These are phyloP conservation scores for Theropithecus gelada DNA, from an alignment of 2,113 vertebrate species.

Conservation along the genomic window DNA sequence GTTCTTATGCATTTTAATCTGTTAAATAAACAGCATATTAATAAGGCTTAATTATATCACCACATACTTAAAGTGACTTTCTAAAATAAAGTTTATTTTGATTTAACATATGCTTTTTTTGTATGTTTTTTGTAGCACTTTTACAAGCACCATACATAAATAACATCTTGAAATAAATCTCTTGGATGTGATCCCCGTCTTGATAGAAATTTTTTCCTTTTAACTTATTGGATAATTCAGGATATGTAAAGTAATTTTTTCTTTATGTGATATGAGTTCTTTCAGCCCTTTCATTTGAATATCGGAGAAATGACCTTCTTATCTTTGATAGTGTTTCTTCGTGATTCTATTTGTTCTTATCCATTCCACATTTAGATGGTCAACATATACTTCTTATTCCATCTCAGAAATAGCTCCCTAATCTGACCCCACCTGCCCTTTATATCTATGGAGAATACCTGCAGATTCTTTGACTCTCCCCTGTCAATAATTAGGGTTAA, in stretches of 20 bases:
- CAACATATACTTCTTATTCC: neutral
- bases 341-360: neutral
- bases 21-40: conserved; percentile 84
- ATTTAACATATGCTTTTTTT: conserved; percentile 71
- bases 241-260: conserved; percentile 1
- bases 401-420: neutral
- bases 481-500: neutral
- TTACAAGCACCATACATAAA: conserved; percentile 69
- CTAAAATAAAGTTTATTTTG: conserved; percentile 80
- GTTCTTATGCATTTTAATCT: conserved; percentile 83
- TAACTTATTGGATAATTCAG: conserved; percentile 20
- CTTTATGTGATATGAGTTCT: neutral
- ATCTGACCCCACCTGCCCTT: rapidly evolving
- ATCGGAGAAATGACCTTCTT: neutral
- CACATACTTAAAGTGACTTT: conserved; percentile 82
- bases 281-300: neutral
- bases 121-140: conserved; percentile 65
- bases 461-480: neutral
- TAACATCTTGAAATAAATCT: conserved; percentile 82
- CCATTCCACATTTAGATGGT: neutral
- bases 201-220: conserved; percentile 73
- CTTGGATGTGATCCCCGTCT: conserved; percentile 79
- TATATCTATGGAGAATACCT: neutral
- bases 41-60: conserved; percentile 83
- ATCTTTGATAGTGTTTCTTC: neutral